A percentile compares a stretch with the other conserved stretches of the same genome.
These are phyloP conservation scores for Muschampia plurimacula DNA, from an alignment of 2,888 invertebrate species.

Conservation along the genomic window DNA sequence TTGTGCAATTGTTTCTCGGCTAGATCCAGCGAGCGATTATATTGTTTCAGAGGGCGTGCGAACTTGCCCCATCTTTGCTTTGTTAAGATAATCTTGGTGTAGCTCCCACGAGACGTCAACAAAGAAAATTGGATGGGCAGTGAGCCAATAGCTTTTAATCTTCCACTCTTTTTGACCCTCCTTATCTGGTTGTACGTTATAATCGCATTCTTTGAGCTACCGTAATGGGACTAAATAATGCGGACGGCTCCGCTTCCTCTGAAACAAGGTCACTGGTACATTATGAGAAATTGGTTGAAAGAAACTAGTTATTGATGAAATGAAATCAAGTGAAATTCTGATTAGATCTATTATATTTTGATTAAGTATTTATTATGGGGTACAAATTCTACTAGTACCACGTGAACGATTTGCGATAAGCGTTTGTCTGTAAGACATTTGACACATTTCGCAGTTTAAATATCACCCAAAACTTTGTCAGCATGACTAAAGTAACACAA, in stretches of 20 bases:
- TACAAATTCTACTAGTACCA: neutral
- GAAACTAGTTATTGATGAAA: neutral
- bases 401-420: constrained; percentile 1
- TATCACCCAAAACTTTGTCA: too few relatives aligned
- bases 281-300: neutral
- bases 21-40: constrained; percentile 62
- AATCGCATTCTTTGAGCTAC: constrained; percentile 67
- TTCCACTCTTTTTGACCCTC: constrained; percentile 75
- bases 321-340: neutral
- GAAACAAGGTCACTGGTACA: constrained; percentile 4
- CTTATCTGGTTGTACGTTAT: constrained; percentile 75
- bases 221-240: constrained; percentile 49
- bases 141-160: constrained; percentile 83
- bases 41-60: constrained; percentile 69
- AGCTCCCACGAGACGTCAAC: constrained; percentile 79
- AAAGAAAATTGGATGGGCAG: constrained; percentile 86
- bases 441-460: neutral
- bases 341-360: too few relatives aligned
- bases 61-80: constrained; percentile 73
- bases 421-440: neutral
- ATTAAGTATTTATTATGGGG: neutral
- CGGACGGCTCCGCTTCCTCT: neutral
- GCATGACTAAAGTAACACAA: too few relatives aligned
- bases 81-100: constrained; percentile 82
- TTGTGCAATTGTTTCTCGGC: constrained; percentile 63